A percentile compares a stretch with the other conserved stretches of the same genome.
phyloP scores from a whole-genome alignment of 2,888 invertebrate species.

The Hofmannophila pseudospretella region DNA sequence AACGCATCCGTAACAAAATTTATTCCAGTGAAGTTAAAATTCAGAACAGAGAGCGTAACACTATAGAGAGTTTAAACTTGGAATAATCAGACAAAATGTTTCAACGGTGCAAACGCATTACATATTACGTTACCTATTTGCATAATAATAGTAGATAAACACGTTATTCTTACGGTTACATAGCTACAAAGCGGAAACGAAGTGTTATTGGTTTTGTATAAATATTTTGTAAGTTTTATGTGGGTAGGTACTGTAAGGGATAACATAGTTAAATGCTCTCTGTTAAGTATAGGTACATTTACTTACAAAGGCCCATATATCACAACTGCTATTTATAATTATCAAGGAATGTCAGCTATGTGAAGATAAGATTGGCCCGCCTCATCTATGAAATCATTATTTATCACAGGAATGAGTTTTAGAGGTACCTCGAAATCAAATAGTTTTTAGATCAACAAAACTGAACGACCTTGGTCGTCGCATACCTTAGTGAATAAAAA shows the following conservation, averaged over 20 bases:
- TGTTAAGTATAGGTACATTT: no score
- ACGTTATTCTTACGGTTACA: no score
- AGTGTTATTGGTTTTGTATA: no score
- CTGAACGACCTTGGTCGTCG: conserved; percentile 7
- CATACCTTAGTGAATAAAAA: conserved; percentile 9
- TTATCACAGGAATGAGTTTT: not conserved
- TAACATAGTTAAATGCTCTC: no score
- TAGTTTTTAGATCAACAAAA: conserved; percentile 3
- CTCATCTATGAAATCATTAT: not conserved
- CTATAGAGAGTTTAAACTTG: conserved; percentile 1
- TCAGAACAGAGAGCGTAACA: conserved; percentile 16
- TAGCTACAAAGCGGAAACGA: no score
- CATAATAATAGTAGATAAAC: conserved; percentile 11
- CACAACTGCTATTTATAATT: no score
- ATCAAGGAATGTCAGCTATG: not conserved
- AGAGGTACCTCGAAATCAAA: conserved; percentile 1
- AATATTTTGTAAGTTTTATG: no score
- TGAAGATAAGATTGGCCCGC: not conserved
- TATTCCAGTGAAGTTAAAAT: conserved; percentile 5
- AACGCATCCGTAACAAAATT: not conserved
- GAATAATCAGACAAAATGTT: not conserved
- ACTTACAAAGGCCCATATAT: no score
- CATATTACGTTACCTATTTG: conserved; percentile 6
- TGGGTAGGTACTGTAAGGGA: no score
- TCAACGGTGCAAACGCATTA: not conserved